A percentile compares a stretch with the other conserved stretches of the same genome.
phyloP scores from a whole-genome alignment of 1,140 invertebrate genomes.

The Bilobella aurantiaca region DNA sequence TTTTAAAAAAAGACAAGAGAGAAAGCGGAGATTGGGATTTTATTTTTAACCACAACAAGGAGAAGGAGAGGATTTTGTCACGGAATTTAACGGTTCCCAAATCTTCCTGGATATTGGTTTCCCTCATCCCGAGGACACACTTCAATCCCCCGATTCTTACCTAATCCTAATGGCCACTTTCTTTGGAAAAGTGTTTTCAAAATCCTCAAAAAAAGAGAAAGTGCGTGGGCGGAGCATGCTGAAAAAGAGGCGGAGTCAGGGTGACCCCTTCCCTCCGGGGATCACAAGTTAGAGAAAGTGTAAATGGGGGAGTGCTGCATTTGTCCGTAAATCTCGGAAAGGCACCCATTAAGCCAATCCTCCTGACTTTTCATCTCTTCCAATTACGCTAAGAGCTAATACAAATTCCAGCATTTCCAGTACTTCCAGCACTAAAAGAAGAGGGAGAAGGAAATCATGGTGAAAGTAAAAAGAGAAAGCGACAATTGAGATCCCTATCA shows the following conservation, averaged over 20 bases:
- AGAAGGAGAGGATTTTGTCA: not conserved
- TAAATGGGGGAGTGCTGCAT: not conserved
- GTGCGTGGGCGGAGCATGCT: too few relatives aligned
- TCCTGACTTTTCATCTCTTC: conserved; percentile 8
- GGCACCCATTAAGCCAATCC: conserved; percentile 1
- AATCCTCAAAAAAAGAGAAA: too few relatives aligned
- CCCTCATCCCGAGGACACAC: too few relatives aligned
- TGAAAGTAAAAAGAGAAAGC: not conserved
- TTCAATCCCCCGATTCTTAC: too few relatives aligned
- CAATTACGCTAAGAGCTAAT: conserved; percentile 11
- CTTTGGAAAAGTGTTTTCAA: too few relatives aligned
- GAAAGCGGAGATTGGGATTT: not conserved
- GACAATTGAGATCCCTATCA: conserved; percentile 2
- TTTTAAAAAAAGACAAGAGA: not conserved
- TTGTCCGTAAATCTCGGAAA: not conserved
- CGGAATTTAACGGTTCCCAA: not conserved
- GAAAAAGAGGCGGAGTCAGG: too few relatives aligned
- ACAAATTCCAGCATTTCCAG: not conserved
- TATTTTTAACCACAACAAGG: too few relatives aligned
- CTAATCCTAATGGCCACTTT: not conserved
- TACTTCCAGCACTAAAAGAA: not conserved
- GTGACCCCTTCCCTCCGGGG: too few relatives aligned
- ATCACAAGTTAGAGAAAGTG: not conserved
- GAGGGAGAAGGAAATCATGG: not conserved
- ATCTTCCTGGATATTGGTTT: too few relatives aligned